phyloP scores from a whole-genome alignment of 2,113 vertebrate species.

The Xenopus tropicalis region UCB_Xtro_10.0 CM004449.2:39141501-39142000 shows the following conservation, averaged over 20 bases:
- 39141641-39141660: conserved; percentile 2
- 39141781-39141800: conserved; percentile 2
- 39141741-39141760: background rate
- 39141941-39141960: background rate
- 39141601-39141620: background rate
- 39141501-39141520: conserved; percentile 15
- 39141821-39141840: background rate
- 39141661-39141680: conserved; percentile 8
- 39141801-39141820: conserved; percentile 17
- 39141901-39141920: background rate
- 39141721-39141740: background rate
- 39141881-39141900: background rate
- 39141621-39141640: background rate
- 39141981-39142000: background rate
- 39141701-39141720: background rate
- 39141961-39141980: background rate
- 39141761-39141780: conserved; percentile 2
- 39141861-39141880: conserved; percentile 7
- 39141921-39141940: background rate
- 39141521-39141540: background rate
- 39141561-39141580: background rate
- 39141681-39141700: conserved; percentile 14
- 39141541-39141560: background rate
- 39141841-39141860: background rate
- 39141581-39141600: background rate